Conservation (phyloP, 2,113 vertebrate species). For the Trichechus manatus region DNA sequence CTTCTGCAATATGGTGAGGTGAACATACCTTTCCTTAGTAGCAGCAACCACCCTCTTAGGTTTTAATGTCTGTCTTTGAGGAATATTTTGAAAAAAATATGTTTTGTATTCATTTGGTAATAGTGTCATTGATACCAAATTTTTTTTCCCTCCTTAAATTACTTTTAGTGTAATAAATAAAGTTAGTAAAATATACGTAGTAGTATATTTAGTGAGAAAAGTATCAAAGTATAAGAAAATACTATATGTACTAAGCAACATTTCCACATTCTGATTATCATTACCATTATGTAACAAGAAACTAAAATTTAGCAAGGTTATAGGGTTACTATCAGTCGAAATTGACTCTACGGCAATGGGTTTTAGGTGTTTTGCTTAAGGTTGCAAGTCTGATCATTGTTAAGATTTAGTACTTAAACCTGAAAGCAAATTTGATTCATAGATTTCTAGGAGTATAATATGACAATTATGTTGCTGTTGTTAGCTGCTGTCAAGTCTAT, state of each 20-base stretch:
- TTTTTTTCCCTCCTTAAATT: conserved; percentile 46
- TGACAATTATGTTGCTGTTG: background rate
- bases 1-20: background rate
- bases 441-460: background rate
- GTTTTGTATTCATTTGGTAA: conserved; percentile 28
- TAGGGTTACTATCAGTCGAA: too few relatives aligned
- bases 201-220: background rate
- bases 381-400: background rate
- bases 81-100: background rate
- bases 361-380: background rate
- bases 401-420: background rate
- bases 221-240: background rate
- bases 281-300: background rate
- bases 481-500: background rate
- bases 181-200: background rate
- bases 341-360: too few relatives aligned
- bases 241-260: background rate
- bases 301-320: background rate
- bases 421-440: background rate
- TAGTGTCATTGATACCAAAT: background rate
- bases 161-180: conserved; percentile 21
- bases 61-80: background rate
- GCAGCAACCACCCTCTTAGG: background rate
- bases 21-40: background rate
- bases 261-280: background rate